phyloP scores from a whole-genome alignment of 2,797 vertebrate species.

The Esox lucius region DNA sequence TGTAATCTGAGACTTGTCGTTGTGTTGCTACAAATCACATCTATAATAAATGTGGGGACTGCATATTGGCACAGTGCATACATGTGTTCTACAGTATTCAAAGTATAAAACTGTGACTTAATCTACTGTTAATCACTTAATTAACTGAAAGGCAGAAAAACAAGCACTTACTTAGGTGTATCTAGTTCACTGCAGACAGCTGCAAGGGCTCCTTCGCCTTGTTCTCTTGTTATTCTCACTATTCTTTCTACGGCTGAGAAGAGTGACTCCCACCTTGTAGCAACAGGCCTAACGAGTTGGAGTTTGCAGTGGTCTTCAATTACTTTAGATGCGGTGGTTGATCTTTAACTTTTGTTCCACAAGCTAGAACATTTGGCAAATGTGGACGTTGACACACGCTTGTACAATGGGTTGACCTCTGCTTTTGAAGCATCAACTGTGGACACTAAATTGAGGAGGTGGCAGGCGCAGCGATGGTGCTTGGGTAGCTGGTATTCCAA shows the following conservation, averaged over 20 bases:
- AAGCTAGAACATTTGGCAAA: constrained; percentile 15
- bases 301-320: constrained; percentile 28
- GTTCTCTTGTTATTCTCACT: no score
- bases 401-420: constrained; percentile 19
- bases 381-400: constrained; percentile 6
- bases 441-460: no score
- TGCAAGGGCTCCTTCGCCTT: constrained; percentile 11
- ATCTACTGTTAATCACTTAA: constrained; percentile 26
- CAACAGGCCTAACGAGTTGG: constrained; percentile 24
- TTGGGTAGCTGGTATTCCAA: constrained; percentile 35
- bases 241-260: no score
- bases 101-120: no score
- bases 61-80: no score
- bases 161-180: constrained; percentile 3
- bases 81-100: no score
- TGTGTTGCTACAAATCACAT: no score
- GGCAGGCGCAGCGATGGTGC: constrained; percentile 22
- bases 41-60: no score
- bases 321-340: constrained; percentile 19
- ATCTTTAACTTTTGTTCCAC: constrained; percentile 23
- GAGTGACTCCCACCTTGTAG: no score
- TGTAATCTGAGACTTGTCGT: no score
- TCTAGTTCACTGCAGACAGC: constrained; percentile 21
- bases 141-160: constrained; percentile 11
- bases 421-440: constrained; percentile 17